Conservation (phyloP, 2,888 invertebrate genomes). For the Schizotus pectinicornis region DNA sequence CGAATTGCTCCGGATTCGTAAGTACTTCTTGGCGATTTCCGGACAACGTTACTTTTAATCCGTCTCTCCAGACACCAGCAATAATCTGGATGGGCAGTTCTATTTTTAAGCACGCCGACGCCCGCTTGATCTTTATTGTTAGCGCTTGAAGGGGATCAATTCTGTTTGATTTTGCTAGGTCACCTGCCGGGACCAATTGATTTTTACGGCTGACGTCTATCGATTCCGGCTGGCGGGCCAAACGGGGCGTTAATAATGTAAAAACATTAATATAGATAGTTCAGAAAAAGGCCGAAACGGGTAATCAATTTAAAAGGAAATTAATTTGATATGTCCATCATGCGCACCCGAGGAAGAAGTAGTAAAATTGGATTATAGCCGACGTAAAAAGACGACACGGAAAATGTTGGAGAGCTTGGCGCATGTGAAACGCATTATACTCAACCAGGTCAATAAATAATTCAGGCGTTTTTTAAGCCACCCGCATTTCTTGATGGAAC, state of each 20-base stretch:
- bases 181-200: too few species aligned
- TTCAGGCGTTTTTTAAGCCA: slow-evolving; percentile 7
- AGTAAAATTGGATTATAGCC: slow-evolving; percentile 24
- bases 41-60: too few species aligned
- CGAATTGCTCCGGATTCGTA: too few species aligned
- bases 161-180: too few species aligned
- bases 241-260: slow-evolving; percentile 17
- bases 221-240: background rate
- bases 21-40: too few species aligned
- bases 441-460: slow-evolving; percentile 19
- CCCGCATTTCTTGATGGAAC: background rate
- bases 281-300: slow-evolving; percentile 7
- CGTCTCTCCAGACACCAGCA: too few species aligned
- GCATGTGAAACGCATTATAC: slow-evolving; percentile 3
- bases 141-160: too few species aligned
- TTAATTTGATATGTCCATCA: slow-evolving; percentile 26
- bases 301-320: slow-evolving; percentile 26
- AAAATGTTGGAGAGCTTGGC: slow-evolving; percentile 9
- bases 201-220: too few species aligned
- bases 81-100: too few species aligned
- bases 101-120: too few species aligned
- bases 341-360: slow-evolving; percentile 13
- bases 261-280: slow-evolving; percentile 20
- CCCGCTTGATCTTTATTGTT: too few species aligned
- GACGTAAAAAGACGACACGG: slow-evolving; percentile 18